These are phyloP conservation scores for Phocides pigmalion DNA, from an alignment of 1,140 invertebrate species.

Conservation along the genomic window DNA sequence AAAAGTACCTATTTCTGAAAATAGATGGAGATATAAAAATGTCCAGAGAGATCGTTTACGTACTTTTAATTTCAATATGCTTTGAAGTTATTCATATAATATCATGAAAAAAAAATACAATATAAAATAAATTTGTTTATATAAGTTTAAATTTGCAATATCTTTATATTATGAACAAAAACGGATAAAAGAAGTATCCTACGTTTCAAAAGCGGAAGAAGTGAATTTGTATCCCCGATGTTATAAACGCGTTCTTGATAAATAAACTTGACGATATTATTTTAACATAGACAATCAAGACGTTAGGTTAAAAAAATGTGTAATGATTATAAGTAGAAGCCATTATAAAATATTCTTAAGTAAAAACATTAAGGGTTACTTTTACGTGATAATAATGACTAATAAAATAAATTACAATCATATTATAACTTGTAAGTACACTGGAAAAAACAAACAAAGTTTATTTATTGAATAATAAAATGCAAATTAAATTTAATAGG, in stretches of 20 bases:
- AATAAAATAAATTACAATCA: no score
- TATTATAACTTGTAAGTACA: no score
- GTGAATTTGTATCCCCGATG: constrained; percentile 22
- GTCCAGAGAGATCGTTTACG: constrained; percentile 60
- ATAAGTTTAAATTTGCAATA: neutral
- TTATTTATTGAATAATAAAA: no score
- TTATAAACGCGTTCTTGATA: constrained; percentile 39
- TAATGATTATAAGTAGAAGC: no score
- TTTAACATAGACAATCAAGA: constrained; percentile 5
- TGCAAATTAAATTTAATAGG: no score
- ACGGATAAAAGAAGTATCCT: constrained; percentile 25
- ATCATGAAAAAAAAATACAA: constrained; percentile 12
- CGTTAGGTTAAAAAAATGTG: no score
- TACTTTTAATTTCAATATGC: constrained; percentile 47
- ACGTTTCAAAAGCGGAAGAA: constrained; percentile 39
- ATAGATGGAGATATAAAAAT: constrained; percentile 83
- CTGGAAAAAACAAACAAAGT: no score
- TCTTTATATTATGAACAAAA: neutral
- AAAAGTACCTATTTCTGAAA: constrained; percentile 83
- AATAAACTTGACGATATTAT: constrained; percentile 6
- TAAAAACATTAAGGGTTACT: no score
- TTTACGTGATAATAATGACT: no score
- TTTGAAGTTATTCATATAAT: neutral
- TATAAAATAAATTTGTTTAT: constrained; percentile 4
- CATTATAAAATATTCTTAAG: no score